Evolutionary conservation across 2,888 invertebrate genomes (phyloP).

Genomic region (Protophormia terraenovae): DNA sequence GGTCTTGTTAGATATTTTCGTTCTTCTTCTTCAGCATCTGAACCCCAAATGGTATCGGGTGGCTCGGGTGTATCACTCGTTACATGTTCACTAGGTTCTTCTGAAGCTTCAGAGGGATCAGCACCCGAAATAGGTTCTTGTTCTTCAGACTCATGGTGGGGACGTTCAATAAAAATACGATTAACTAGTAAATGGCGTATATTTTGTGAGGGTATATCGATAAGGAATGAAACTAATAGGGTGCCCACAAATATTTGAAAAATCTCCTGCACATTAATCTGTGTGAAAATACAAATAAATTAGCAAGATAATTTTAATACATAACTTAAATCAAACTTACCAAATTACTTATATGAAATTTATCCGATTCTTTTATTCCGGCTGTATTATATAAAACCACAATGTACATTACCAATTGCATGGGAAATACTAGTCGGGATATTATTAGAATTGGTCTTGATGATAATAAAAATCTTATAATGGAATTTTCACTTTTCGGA

Average conservation of each 20-base stretch:
- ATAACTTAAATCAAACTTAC: conserved; percentile 81
- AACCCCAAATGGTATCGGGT: conserved; percentile 82
- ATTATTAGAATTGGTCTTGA: conserved; percentile 84
- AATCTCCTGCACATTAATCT: conserved; percentile 84
- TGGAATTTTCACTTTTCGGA: conserved; percentile 71
- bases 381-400: conserved; percentile 86
- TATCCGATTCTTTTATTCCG: conserved; percentile 83
- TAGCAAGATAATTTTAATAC: neutral
- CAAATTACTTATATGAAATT: conserved; percentile 83
- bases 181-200: conserved; percentile 79
- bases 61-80: conserved; percentile 72
- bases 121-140: conserved; percentile 63
- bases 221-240: conserved; percentile 83
- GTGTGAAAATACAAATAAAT: conserved; percentile 72
- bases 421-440: conserved; percentile 86
- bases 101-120: conserved; percentile 70
- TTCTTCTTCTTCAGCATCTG: conserved; percentile 75
- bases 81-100: conserved; percentile 58
- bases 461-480: conserved; percentile 81
- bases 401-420: conserved; percentile 86
- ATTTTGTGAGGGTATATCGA: conserved; percentile 86
- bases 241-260: conserved; percentile 83
- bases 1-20: conserved; percentile 69
- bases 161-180: conserved; percentile 77
- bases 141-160: conserved; percentile 68